Evolutionary conservation across 2,113 vertebrate species (phyloP), one percentile per base, ranked within the genome.

Genomic region (Cavia aperea): DNA sequence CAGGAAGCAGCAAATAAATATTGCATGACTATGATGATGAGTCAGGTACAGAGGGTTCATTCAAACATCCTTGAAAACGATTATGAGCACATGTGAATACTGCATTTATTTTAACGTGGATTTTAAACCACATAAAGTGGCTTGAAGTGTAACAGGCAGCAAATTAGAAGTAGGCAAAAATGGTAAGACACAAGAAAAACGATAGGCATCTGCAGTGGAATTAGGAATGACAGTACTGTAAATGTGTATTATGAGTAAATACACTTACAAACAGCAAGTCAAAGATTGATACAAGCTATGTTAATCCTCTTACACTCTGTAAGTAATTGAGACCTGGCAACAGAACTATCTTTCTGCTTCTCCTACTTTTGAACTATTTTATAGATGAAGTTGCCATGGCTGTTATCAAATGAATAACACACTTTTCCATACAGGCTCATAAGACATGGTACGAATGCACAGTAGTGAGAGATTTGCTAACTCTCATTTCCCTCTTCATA

Each of bases 111-210:
- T 73, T 81, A 70, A 82, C 89, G 78, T 39, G 5, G 19, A 95
- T 29, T 94, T 68, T 58, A 73, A 81, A 39, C 58, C 90, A 92
- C 36, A 75, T 83, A 87, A 84, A 89, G 65, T 18, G 84, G 81
- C 56, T 86, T 93, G 79, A 92, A 93, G 86, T 2, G 0, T 12
- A 91, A 81, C 10, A 93, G 46, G 54, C 23, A 90, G 89, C 24
- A 94, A 82, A 88, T n/a, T 0, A 81, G 5, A 88, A 72, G 36
- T 58, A 84, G 60, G 54, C 60, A 63, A 91, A 94, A 94, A 94
- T 82, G 33, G n/a, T 88, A 15, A 72, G 36, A 56, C 58, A 94
- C 18, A 79, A 79, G 26, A 95, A 91, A 85, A 88, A 73, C n/a
- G 19, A 89, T 46, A 68, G 14, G 11, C 63, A 92, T 46, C 26